These are phyloP conservation scores for Hemicrepidius hirtus DNA, from an alignment of 2,888 invertebrate genomes.

Conservation along the genomic window DNA sequence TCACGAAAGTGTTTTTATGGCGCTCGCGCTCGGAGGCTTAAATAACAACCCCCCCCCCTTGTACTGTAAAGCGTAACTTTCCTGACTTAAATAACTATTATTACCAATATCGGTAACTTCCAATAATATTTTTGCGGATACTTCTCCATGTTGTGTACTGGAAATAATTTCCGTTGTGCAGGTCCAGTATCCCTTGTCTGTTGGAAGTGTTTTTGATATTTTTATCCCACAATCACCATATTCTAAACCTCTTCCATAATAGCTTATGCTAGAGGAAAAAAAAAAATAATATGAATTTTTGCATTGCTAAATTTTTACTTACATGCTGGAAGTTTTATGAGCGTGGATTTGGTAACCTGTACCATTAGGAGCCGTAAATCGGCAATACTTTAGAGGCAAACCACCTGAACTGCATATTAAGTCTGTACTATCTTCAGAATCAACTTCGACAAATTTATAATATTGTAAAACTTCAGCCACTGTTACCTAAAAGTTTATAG, in stretches of 20 bases:
- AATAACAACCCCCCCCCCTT: too few relatives aligned
- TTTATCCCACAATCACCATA: conserved; percentile 53
- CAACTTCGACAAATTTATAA: conserved; percentile 40
- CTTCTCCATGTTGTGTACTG: neutral
- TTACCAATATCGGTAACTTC: neutral
- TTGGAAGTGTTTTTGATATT: conserved; percentile 20
- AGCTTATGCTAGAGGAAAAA: conserved; percentile 7
- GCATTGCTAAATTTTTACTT: neutral
- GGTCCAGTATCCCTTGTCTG: conserved; percentile 47
- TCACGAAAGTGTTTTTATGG: too few relatives aligned
- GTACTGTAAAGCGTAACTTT: too few relatives aligned
- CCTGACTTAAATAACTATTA: neutral
- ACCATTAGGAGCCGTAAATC: conserved; percentile 45
- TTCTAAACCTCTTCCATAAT: conserved; percentile 49
- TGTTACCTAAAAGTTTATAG: conserved; percentile 33
- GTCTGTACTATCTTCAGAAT: conserved; percentile 31
- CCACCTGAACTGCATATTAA: conserved; percentile 48
- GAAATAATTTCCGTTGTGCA: conserved; percentile 18
- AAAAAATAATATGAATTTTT: neutral
- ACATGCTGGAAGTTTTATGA: conserved; percentile 29
- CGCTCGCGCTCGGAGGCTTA: too few relatives aligned
- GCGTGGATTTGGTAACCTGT: conserved; percentile 38
- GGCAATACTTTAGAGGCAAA: conserved; percentile 45
- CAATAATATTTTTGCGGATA: neutral
- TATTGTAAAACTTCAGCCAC: conserved; percentile 44